Conservation (phyloP, 2,888 invertebrate species). For the Dryomyza anilis region DNA sequence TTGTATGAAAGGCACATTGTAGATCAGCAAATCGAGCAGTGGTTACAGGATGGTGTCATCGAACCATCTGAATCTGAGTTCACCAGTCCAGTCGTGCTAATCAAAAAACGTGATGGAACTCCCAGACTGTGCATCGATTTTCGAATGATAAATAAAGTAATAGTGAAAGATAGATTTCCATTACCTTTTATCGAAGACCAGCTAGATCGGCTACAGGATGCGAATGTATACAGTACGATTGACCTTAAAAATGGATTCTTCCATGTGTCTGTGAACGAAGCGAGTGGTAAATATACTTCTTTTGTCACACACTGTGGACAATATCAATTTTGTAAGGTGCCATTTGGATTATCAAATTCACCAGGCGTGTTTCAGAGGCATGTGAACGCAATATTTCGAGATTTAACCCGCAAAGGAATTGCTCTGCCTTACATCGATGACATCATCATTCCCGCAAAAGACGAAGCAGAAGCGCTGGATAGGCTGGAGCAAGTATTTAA, state of each 20-base stretch:
- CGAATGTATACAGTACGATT: conserved; percentile 34
- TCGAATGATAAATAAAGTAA: too few species aligned
- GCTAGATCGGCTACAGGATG: conserved; percentile 32
- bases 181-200: conserved; percentile 35
- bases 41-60: conserved; percentile 29
- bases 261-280: conserved; percentile 29
- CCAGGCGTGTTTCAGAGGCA: too few species aligned
- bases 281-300: too few species aligned
- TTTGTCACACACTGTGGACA: too few species aligned
- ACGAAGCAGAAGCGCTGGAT: conserved; percentile 19
- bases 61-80: conserved; percentile 31
- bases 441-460: conserved; percentile 24
- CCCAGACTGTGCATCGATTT: conserved; percentile 22
- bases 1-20: conserved; percentile 23
- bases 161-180: conserved; percentile 11
- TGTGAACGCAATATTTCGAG: conserved; percentile 33
- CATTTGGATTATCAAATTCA: conserved; percentile 56
- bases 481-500: conserved; percentile 17
- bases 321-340: conserved; percentile 42
- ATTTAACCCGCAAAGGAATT: conserved; percentile 16
- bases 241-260: conserved; percentile 38
- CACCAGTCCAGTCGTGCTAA: conserved; percentile 28
- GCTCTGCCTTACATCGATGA: conserved; percentile 32
- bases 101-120: conserved; percentile 21
- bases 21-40: conserved; percentile 29